These are phyloP conservation scores for Drosophila neonasuta DNA, from an alignment of 2,888 invertebrate genomes.

Conservation along the genomic window DNA sequence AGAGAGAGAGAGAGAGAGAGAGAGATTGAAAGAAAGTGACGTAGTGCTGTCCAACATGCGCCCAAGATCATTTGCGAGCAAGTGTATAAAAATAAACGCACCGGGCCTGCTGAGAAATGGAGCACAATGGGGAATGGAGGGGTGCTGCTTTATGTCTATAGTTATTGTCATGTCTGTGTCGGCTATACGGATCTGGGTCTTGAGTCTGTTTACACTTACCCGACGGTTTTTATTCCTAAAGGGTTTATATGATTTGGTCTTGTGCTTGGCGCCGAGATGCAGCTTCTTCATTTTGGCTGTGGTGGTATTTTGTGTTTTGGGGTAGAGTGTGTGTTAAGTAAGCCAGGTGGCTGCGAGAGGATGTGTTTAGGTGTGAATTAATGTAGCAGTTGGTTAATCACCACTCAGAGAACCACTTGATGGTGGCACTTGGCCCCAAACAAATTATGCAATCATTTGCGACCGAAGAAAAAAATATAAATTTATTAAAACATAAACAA, in stretches of 20 bases:
- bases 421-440: conserved; percentile 33
- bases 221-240: conserved; percentile 79
- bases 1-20: conserved; percentile 21
- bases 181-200: conserved; percentile 3
- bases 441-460: conserved; percentile 70
- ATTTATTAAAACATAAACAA: conserved; percentile 65
- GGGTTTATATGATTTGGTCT: conserved; percentile 71
- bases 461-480: conserved; percentile 13
- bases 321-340: neutral
- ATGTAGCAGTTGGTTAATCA: conserved; percentile 37
- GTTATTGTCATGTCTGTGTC: conserved; percentile 3
- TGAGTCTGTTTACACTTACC: conserved; percentile 69
- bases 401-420: conserved; percentile 30
- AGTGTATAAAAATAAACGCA: conserved; percentile 55
- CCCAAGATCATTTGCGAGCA: conserved; percentile 35
- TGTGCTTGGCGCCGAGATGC: conserved; percentile 74
- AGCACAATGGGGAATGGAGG: neutral
- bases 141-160: neutral
- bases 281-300: conserved; percentile 74
- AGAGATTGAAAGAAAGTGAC: conserved; percentile 10
- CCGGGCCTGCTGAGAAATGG: conserved; percentile 26
- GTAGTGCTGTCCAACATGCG: conserved; percentile 4
- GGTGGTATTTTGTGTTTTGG: neutral
- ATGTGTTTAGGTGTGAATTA: conserved; percentile 10
- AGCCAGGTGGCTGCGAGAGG: neutral